Base-by-base conservation (phyloP, 2,113 vertebrate species). In the Saimiri boliviensis region DNA sequence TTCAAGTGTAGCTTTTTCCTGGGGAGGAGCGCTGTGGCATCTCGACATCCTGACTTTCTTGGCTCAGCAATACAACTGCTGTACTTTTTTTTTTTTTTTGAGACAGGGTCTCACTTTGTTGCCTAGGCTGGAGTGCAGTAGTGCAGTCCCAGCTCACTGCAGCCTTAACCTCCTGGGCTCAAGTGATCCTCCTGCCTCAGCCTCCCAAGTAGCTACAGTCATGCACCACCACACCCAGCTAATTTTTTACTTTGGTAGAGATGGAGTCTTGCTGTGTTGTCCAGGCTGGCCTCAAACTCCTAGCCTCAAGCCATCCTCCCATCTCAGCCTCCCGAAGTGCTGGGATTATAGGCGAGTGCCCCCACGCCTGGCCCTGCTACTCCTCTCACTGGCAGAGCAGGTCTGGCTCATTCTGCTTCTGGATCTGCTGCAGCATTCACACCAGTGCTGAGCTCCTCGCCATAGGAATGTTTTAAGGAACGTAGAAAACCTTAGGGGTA, bases 381-480 rank as follows among this genome's bases (percentile, higher is more conserved):
- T n/a, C 35, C 11, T 21, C 2, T 8, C 2, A 1, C 3, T n/a
- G 23, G 27, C 54, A 11, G 0, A 40, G 60, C 14, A 3, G 45
- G 40, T 9, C 32, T 37, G 54, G 20, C 30, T 3, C 5, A 4
- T 5, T 30, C 32, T 45, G 82, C 71, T 70, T 80, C 20, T 21
- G 4, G 40, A 2, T 17, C 0, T 13, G 9, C 16, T 19, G 25
- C 71, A 0, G 8, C 5, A 1, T 37, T 6, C 19, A 56, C 66
- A 3, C 3, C 20, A 0, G 20, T 32, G 9, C 49, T 20, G 76
- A 37, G 45, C n/a, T n/a, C 19, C 52, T 6, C 0, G 16, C 12
- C 3, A 14, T 5, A 3, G 5, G 27, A 0, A 4, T 40, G 16
- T 37, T 5, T 1, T 23, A 8, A 45, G 60, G n/a, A 19, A 0